These are phyloP conservation scores for Enteromius fasciolatus DNA, from an alignment of 2,797 vertebrate genomes.

Conservation along the genomic window DNA sequence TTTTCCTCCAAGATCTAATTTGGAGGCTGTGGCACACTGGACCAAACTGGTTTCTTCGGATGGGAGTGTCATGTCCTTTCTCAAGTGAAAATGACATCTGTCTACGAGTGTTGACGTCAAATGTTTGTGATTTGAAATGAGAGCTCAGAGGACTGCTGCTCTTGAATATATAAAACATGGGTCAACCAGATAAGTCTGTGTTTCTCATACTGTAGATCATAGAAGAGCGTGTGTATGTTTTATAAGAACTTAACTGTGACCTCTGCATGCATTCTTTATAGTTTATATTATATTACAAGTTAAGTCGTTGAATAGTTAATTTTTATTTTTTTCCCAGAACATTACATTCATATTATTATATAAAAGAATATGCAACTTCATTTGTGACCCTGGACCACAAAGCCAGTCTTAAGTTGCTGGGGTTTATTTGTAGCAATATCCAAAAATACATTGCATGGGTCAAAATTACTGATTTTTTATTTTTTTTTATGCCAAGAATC, in stretches of 20 bases:
- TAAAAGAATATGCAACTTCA: too few species aligned
- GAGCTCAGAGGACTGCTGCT: neutral
- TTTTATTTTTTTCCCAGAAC: neutral
- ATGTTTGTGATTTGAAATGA: neutral
- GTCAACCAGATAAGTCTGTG: neutral
- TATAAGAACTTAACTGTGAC: neutral
- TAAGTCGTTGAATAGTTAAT: neutral
- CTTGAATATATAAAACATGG: conserved; percentile 10
- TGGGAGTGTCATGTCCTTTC: conserved; percentile 4
- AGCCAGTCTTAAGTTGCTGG: too few species aligned
- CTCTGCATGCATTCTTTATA: neutral
- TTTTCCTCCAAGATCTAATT: conserved; percentile 36
- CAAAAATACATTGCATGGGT: too few species aligned
- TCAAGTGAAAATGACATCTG: conserved; percentile 35
- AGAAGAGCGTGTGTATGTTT: neutral
- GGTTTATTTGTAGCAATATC: too few species aligned
- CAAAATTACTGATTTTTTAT: too few species aligned
- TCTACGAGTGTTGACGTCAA: conserved; percentile 17
- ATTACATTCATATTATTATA: neutral
- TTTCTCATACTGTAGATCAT: neutral
- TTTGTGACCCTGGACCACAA: too few species aligned
- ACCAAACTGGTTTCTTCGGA: conserved; percentile 5
- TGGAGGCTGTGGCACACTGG: neutral
- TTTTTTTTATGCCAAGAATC: too few species aligned
- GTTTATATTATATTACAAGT: neutral